A percentile compares a stretch with the other conserved stretches of the same genome.
These are phyloP conservation scores for Acrobasis consociella DNA, from an alignment of 2,888 invertebrate genomes.

Conservation along the genomic window DNA sequence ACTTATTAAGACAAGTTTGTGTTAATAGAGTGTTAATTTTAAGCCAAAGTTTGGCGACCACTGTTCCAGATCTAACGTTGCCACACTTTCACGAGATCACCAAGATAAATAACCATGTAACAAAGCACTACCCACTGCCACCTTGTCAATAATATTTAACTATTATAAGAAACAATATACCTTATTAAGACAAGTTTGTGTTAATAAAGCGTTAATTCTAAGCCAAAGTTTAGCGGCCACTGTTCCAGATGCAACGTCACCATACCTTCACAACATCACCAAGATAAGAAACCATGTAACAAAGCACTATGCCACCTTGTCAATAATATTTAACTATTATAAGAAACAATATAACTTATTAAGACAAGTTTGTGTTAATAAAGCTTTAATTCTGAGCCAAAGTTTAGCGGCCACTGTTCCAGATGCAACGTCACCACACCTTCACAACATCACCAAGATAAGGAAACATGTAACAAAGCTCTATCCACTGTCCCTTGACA, in stretches of 20 bases:
- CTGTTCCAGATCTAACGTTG: conserved; percentile 55
- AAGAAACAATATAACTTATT: too few relatives aligned
- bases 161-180: too few relatives aligned
- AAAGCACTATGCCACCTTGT: too few relatives aligned
- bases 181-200: too few relatives aligned
- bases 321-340: too few relatives aligned
- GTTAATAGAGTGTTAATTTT: too few relatives aligned
- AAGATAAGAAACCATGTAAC: conserved; percentile 73
- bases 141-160: conserved; percentile 66
- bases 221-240: conserved; percentile 17
- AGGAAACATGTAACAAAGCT: conserved; percentile 69
- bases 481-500: conserved; percentile 76
- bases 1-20: too few relatives aligned
- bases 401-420: conserved; percentile 25
- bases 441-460: too few relatives aligned
- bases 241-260: conserved; percentile 57
- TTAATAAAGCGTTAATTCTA: too few relatives aligned
- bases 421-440: conserved; percentile 40
- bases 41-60: conserved; percentile 15
- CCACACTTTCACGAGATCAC: conserved; percentile 64
- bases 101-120: conserved; percentile 73
- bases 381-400: background rate
- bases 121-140: conserved; percentile 77
- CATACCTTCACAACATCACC: conserved; percentile 63
- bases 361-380: too few relatives aligned